Evolutionary conservation across 2,797 vertebrate genomes (phyloP).

Genomic region (Xyrichtys novacula): DNA sequence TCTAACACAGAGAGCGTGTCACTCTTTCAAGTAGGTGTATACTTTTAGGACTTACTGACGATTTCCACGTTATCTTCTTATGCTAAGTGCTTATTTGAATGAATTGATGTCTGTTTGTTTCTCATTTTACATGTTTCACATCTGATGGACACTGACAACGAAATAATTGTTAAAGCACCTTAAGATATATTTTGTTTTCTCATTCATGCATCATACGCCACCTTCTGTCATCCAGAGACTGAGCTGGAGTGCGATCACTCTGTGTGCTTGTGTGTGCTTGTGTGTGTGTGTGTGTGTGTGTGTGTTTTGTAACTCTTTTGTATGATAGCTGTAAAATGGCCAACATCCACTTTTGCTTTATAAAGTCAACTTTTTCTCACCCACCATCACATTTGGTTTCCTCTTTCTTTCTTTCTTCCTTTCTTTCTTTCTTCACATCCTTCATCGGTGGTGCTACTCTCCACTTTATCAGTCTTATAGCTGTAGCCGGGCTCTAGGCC

Average conservation of each 20-base stretch:
- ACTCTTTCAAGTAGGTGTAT: conserved; percentile 47
- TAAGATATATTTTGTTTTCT: conserved; percentile 79
- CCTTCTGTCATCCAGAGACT: conserved; percentile 56
- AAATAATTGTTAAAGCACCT: conserved; percentile 86
- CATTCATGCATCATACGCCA: conserved; percentile 54
- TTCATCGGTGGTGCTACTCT: conserved; percentile 53
- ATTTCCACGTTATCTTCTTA: conserved; percentile 35
- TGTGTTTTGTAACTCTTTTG: conserved; percentile 92
- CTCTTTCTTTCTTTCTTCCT: too few relatives aligned
- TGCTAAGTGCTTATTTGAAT: conserved; percentile 39
- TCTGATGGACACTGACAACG: conserved; percentile 63
- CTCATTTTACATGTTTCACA: conserved; percentile 56
- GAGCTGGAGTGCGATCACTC: conserved; percentile 56
- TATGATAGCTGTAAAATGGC: conserved; percentile 90
- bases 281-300: conserved; percentile 81
- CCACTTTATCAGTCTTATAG: conserved; percentile 29
- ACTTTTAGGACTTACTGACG: conserved; percentile 26
- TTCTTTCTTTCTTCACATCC: conserved; percentile 64
- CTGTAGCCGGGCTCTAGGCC: conserved; percentile 38
- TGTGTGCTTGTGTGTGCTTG: conserved; percentile 57
- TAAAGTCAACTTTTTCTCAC: conserved; percentile 88
- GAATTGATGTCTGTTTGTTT: conserved; percentile 29
- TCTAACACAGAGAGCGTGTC: conserved; percentile 46
- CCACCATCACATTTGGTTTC: conserved; percentile 75
- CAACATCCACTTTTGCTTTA: conserved; percentile 83